A percentile compares a stretch with the other conserved stretches of the same genome.
Evolutionary conservation across 2,113 vertebrate species (phyloP).

Genomic region (Alces alces): DNA sequence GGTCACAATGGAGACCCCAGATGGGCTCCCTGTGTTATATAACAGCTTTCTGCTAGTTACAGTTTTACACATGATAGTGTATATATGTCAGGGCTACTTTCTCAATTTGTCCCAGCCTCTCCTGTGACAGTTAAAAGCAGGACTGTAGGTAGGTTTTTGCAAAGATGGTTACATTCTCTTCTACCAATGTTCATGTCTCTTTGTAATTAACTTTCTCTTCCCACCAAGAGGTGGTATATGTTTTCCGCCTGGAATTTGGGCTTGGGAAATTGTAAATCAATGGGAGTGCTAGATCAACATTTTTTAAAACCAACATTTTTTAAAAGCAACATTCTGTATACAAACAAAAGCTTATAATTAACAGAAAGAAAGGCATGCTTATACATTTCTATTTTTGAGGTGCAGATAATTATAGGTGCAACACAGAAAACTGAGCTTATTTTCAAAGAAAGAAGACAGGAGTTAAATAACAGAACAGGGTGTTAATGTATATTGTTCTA

Average conservation of each 20-base stretch:
- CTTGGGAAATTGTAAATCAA: neutral
- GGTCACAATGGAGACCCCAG: neutral
- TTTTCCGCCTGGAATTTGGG: neutral
- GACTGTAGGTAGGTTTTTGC: neutral
- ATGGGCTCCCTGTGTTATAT: neutral
- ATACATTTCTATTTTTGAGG: neutral
- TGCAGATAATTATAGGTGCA: neutral
- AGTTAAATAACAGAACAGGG: neutral
- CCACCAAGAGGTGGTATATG: neutral
- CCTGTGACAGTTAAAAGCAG: neutral
- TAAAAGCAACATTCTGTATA: neutral
- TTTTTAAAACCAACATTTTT: conserved; percentile 6
- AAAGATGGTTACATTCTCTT: neutral
- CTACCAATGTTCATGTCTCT: neutral
- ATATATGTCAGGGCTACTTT: neutral
- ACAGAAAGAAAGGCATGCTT: neutral
- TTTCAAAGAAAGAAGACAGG: neutral
- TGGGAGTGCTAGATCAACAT: neutral
- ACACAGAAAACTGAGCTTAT: neutral
- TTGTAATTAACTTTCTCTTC: neutral
- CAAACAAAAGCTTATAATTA: neutral
- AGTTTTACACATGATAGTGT: neutral
- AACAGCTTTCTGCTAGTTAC: neutral
- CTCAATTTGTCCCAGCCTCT: neutral
- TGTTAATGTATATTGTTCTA: neutral